A percentile compares a stretch with the other conserved stretches of the same genome.
Evolutionary conservation across 2,113 vertebrate species (phyloP).

Genomic region (Notechis scutatus): DNA sequence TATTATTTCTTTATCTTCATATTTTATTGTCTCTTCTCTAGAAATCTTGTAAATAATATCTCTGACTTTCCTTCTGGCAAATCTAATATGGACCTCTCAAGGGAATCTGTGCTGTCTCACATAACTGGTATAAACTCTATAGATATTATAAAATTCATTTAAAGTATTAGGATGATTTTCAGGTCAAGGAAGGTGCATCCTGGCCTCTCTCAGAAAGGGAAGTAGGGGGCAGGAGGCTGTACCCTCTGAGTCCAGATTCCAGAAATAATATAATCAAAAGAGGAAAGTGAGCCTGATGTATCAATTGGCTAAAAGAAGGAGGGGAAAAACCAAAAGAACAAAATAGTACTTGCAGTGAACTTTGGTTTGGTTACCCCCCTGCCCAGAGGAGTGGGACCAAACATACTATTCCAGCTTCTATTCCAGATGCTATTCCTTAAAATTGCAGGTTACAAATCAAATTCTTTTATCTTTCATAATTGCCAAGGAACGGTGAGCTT

Average conservation of each 20-base stretch:
- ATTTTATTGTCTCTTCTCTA: too few relatives aligned
- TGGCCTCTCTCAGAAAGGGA: not conserved
- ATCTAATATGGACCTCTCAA: too few relatives aligned
- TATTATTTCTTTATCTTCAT: too few relatives aligned
- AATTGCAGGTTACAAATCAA: not conserved
- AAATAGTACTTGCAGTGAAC: not conserved
- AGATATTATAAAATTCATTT: too few relatives aligned
- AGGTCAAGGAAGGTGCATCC: not conserved
- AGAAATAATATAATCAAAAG: not conserved
- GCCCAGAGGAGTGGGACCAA: not conserved
- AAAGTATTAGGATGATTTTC: not conserved
- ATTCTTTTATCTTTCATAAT: not conserved
- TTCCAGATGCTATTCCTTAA: not conserved
- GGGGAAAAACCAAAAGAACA: not conserved
- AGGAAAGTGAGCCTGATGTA: not conserved
- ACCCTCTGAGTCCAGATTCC: not conserved
- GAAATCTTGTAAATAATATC: too few relatives aligned
- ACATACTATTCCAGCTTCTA: not conserved
- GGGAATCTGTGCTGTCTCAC: too few relatives aligned
- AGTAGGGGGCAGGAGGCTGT: not conserved
- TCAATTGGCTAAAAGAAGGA: not conserved
- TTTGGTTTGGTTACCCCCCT: not conserved
- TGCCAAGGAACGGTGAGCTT: not conserved
- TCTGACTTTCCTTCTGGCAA: too few relatives aligned
- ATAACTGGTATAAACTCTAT: too few relatives aligned